Percentiles rank a stretch among this genome's conserved stretches.
phyloP scores from a whole-genome alignment of 2,113 vertebrate species.

The Mobula birostris region DNA sequence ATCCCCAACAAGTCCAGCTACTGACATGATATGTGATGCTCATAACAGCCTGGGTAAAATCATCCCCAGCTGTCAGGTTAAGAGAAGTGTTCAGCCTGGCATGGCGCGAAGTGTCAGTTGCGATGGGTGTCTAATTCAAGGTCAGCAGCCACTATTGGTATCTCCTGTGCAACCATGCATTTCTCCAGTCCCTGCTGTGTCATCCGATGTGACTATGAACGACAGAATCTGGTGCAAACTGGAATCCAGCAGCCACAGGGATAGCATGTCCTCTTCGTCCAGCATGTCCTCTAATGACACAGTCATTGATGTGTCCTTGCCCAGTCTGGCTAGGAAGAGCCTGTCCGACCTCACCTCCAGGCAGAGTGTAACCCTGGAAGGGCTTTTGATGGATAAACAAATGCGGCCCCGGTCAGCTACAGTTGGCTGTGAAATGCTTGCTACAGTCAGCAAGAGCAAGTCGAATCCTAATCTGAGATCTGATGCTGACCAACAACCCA shows the following conservation, averaged over 20 bases:
- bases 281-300: conserved; percentile 90
- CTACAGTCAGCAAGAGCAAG: conserved; percentile 73
- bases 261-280: conserved; percentile 85
- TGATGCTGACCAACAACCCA: background rate
- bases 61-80: background rate
- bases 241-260: conserved; percentile 62
- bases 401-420: conserved; percentile 48
- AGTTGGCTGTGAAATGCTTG: conserved; percentile 41
- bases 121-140: conserved; percentile 56
- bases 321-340: conserved; percentile 71
- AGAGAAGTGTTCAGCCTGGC: background rate
- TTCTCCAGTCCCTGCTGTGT: conserved; percentile 63
- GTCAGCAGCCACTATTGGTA: conserved; percentile 40
- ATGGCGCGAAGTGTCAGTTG: conserved; percentile 59
- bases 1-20: background rate
- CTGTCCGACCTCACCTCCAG: conserved; percentile 53
- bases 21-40: too few relatives aligned
- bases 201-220: conserved; percentile 66
- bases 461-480: conserved; percentile 80
- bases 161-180: conserved; percentile 39
- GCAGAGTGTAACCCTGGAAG: conserved; percentile 45
- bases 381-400: conserved; percentile 42
- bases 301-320: conserved; percentile 77
- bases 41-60: background rate
- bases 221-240: conserved; percentile 82